Evolutionary conservation across 2,888 invertebrate species (phyloP), one percentile per base, ranked within the genome.

Genomic region (Idaea biselata): DNA sequence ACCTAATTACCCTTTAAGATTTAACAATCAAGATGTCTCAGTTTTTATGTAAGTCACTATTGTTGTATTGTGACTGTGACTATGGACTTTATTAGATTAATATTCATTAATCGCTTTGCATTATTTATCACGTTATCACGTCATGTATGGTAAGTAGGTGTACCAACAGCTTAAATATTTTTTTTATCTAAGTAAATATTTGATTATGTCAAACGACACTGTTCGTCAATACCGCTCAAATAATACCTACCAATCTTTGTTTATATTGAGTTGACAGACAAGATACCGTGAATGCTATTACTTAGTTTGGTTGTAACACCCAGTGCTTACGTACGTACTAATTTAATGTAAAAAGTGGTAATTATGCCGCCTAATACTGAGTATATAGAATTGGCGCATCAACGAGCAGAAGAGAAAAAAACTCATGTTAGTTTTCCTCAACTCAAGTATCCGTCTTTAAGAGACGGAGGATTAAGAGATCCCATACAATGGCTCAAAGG

Each of bases 401-500:
- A 79, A 71, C 77, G 83, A 14, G 82, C 84, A 18, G 65, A 65
- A 0, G 86, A 84, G 67, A 89, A 88, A 73, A 88, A 87, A 64
- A 88, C 86, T 18, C 87, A 91, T 55, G 93, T 93, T 64, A 91
- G 93, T 65, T 89, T 94, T 69, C 93, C 94, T 0, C 92, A 94
- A 60, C 79, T 94, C 63, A 88, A 85, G 65, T 93, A 93, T 75
- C 93, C 94, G 2, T 89, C 93, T 0, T 79, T 88, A 4, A 84
- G 94, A 63, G 92, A 94, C 63, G 78, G 82, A 33, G 80, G 82
- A 1, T 69, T 93, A 0, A 88, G 87, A 67, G 93, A 93, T 25
- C 83, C 89, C 0, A 82, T 89, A 56, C 84, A 88, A 74, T 97
- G 96, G 95, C 77, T 96, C 32, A 86, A 93, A 56, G 95, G 94